These are phyloP conservation scores for Cataglyphis livida DNA, from an alignment of 2,888 invertebrate genomes.

Conservation along the genomic window DNA sequence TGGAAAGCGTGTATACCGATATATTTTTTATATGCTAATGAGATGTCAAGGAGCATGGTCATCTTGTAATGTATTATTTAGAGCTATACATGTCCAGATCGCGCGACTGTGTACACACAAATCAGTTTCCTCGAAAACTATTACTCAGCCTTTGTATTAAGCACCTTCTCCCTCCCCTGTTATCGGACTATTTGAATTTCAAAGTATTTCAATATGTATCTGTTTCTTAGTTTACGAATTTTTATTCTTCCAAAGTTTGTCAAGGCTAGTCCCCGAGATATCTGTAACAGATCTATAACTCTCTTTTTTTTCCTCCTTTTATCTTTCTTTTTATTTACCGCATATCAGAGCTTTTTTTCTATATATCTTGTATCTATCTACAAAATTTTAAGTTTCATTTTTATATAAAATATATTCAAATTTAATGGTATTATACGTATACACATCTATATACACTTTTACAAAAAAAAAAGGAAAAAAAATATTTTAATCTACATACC, in stretches of 20 bases:
- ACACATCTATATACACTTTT: constrained; percentile 84
- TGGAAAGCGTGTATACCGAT: constrained; percentile 83
- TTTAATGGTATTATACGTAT: constrained; percentile 84
- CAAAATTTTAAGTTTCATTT: constrained; percentile 82
- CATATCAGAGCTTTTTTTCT: constrained; percentile 77
- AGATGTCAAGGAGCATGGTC: constrained; percentile 80
- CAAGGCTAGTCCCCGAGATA: constrained; percentile 81
- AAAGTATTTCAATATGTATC: constrained; percentile 68
- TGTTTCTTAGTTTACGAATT: constrained; percentile 60
- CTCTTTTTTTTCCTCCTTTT: constrained; percentile 45
- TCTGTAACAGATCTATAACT: constrained; percentile 46
- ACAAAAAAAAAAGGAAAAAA: constrained; percentile 76
- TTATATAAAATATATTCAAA: constrained; percentile 80
- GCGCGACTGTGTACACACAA: constrained; percentile 74
- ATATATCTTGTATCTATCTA: constrained; percentile 80
- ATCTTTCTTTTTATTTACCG: constrained; percentile 31
- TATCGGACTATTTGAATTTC: constrained; percentile 67
- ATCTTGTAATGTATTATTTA: constrained; percentile 78
- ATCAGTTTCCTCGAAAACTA: constrained; percentile 70
- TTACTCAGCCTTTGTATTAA: constrained; percentile 74
- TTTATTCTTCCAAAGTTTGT: constrained; percentile 79
- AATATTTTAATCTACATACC: constrained; percentile 83
- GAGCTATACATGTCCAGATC: constrained; percentile 70
- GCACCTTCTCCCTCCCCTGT: constrained; percentile 53
- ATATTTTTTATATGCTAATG: constrained; percentile 85